phyloP scores from a whole-genome alignment of 2,888 invertebrate species.

The Incurvaria masculella region DNA sequence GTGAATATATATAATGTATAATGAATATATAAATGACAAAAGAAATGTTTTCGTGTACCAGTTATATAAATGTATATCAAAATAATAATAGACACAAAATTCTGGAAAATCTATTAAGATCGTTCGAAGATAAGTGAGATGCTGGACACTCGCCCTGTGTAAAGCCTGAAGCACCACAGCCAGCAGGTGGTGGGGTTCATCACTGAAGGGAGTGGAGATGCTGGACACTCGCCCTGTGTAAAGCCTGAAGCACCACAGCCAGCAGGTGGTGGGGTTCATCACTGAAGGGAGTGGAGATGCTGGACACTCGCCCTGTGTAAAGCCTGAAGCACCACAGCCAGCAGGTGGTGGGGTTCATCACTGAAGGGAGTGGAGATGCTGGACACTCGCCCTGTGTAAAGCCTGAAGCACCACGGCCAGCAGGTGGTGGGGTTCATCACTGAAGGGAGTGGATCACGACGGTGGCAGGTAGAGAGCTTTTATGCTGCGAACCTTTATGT shows the following conservation, averaged over 20 bases:
- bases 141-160: no score
- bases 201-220: no score
- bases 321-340: not conserved
- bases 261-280: no score
- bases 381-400: not conserved
- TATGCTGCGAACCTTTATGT: not conserved
- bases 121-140: not conserved
- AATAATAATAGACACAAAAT: no score
- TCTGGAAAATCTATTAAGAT: not conserved
- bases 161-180: no score
- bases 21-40: constrained; percentile 2
- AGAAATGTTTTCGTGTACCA: no score
- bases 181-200: no score
- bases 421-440: not conserved
- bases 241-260: no score
- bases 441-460: not conserved
- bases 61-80: not conserved
- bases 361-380: not conserved
- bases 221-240: no score
- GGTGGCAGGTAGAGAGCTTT: not conserved
- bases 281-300: no score
- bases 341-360: not conserved
- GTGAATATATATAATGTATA: constrained; percentile 5
- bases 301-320: not conserved
- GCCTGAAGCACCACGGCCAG: not conserved